Percentiles rank a stretch among this genome's conserved stretches.
Evolutionary conservation across 2,888 invertebrate species (phyloP).

Genomic region (Phortica magna): DNA sequence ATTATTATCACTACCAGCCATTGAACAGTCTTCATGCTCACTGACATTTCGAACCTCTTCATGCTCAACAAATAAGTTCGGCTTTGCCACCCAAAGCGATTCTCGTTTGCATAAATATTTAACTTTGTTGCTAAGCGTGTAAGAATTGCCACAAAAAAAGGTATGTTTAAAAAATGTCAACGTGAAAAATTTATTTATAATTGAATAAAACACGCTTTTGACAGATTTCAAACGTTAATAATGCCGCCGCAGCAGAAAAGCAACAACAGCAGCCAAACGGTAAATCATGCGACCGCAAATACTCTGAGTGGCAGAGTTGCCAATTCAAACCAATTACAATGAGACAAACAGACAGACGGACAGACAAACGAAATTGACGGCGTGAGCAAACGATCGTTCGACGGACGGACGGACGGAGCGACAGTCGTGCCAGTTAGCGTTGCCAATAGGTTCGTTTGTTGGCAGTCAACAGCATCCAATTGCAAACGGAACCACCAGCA

Average conservation of each 20-base stretch:
- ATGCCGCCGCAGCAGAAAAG: background rate
- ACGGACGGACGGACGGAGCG: background rate
- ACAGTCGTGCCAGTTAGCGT: slow-evolving; percentile 24
- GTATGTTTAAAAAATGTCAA: slow-evolving; percentile 10
- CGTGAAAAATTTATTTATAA: slow-evolving; percentile 24
- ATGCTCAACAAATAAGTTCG: too few relatives aligned
- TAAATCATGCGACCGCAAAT: background rate
- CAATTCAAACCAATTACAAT: slow-evolving; percentile 41
- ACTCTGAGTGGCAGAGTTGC: slow-evolving; percentile 45
- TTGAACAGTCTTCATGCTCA: too few relatives aligned
- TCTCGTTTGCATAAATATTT: too few relatives aligned
- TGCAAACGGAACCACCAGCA: background rate
- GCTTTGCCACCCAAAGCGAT: too few relatives aligned
- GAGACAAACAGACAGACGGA: background rate
- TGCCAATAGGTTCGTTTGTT: slow-evolving; percentile 37
- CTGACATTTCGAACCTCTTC: too few relatives aligned
- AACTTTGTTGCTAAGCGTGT: too few relatives aligned
- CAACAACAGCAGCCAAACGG: background rate
- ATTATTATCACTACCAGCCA: too few relatives aligned
- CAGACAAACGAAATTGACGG: background rate
- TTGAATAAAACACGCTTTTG: slow-evolving; percentile 34
- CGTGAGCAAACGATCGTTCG: background rate
- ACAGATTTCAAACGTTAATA: slow-evolving; percentile 33
- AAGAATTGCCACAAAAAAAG: background rate
- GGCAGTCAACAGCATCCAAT: slow-evolving; percentile 45